A percentile compares a stretch with the other conserved stretches of the same genome.
These are phyloP conservation scores for Coturnix japonica DNA, from an alignment of 2,113 vertebrate species.

Conservation along the genomic window DNA sequence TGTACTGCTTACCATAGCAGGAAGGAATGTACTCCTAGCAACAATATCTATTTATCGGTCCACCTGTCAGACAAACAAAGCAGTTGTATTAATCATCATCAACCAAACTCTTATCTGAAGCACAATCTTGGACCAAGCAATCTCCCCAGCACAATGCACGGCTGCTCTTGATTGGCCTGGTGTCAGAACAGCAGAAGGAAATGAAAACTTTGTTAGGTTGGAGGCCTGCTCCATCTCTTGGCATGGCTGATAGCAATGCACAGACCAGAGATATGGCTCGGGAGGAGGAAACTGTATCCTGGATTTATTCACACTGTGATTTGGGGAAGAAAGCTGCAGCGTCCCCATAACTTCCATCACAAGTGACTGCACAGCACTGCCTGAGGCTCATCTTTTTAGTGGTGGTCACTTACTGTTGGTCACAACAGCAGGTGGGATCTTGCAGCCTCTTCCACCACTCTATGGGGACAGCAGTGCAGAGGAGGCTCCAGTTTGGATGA, in stretches of 20 bases:
- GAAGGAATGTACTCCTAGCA: not conserved
- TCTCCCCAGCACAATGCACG: not conserved
- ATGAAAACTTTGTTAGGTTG: not conserved
- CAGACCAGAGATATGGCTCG: not conserved
- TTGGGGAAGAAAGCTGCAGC: not conserved
- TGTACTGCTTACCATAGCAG: not conserved
- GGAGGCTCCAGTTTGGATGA: not conserved
- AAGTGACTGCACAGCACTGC: not conserved
- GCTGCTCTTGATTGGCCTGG: not conserved
- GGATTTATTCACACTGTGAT: accelerated
- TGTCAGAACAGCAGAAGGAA: not conserved
- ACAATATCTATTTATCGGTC: constrained; percentile 17
- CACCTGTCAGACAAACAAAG: constrained; percentile 29
- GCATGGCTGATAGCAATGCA: too few relatives aligned
- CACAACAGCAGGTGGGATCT: not conserved
- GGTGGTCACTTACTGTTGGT: accelerated
- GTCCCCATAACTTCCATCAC: not conserved
- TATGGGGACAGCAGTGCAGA: not conserved
- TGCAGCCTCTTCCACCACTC: not conserved
- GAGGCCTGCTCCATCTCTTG: not conserved
- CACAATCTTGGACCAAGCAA: not conserved
- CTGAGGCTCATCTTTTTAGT: not conserved
- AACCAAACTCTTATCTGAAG: not conserved
- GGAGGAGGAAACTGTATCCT: not conserved
- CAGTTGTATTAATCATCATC: not conserved